Evolutionary conservation across 2,797 vertebrate genomes (phyloP).

Genomic region (Alcedo atthis): DNA sequence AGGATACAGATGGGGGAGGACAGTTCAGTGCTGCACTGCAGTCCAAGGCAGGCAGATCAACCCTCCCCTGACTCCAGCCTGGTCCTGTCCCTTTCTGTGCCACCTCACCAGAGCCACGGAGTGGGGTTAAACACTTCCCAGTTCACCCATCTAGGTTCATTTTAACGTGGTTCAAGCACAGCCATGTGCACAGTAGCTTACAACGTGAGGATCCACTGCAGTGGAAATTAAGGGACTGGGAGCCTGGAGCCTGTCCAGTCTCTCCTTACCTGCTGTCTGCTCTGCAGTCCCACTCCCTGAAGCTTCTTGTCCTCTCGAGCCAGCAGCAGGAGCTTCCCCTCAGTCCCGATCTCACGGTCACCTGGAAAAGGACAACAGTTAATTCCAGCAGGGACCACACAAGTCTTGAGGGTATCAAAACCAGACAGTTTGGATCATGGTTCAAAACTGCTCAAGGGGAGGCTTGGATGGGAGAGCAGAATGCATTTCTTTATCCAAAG

Average conservation of each 20-base stretch:
- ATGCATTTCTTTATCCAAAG: too few relatives aligned
- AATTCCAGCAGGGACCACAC: not conserved
- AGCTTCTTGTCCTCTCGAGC: conserved; percentile 82
- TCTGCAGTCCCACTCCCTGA: conserved; percentile 79
- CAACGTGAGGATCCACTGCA: not conserved
- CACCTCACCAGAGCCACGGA: not conserved
- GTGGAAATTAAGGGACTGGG: too few relatives aligned
- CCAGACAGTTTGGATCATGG: not conserved
- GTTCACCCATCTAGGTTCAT: not conserved
- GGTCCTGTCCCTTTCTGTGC: not conserved
- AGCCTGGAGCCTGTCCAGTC: rapidly evolving
- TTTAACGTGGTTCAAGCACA: not conserved
- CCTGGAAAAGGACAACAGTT: conserved; percentile 49
- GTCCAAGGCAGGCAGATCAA: not conserved
- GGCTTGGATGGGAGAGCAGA: too few relatives aligned
- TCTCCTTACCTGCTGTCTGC: conserved; percentile 78
- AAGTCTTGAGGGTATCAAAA: not conserved
- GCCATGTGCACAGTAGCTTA: rapidly evolving
- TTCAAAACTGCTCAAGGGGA: too few relatives aligned
- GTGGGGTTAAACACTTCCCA: not conserved
- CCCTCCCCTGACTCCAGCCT: not conserved
- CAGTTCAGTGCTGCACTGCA: not conserved
- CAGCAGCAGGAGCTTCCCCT: conserved; percentile 80
- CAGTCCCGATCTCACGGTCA: conserved; percentile 81
- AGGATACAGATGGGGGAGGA: rapidly evolving